phyloP scores from a whole-genome alignment of 2,888 invertebrate genomes.

The Oscheius sp. region DNA sequence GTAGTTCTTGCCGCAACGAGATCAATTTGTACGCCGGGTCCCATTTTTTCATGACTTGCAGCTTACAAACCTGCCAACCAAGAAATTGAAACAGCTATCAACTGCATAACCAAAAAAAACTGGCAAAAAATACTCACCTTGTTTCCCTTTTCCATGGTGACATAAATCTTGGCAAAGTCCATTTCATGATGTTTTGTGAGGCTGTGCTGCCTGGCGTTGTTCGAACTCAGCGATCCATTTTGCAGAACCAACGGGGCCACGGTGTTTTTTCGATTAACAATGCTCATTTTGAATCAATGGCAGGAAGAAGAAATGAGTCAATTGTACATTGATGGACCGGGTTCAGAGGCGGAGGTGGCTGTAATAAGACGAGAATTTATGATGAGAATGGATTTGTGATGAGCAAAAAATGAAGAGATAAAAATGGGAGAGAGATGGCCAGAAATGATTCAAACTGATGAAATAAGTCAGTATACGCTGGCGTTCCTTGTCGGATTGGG shows the following conservation, averaged over 20 bases:
- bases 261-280: slow-evolving; percentile 25
- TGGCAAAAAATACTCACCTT: slow-evolving; percentile 44
- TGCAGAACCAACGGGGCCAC: slow-evolving; percentile 4
- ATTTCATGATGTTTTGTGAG: slow-evolving; percentile 49
- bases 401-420: not conserved
- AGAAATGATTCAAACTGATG: too few species aligned
- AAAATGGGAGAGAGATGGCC: not conserved
- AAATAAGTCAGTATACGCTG: too few species aligned
- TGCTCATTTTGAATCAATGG: slow-evolving; percentile 10
- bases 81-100: not conserved
- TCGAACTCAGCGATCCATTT: slow-evolving; percentile 2
- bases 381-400: not conserved
- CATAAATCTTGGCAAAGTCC: slow-evolving; percentile 63
- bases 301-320: not conserved
- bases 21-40: slow-evolving; percentile 67
- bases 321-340: not conserved
- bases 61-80: slow-evolving; percentile 62
- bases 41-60: slow-evolving; percentile 68
- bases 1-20: slow-evolving; percentile 62
- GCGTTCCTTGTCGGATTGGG: too few species aligned
- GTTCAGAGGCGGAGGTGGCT: slow-evolving; percentile 8
- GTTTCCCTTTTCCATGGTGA: slow-evolving; percentile 67
- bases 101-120: slow-evolving; percentile 6
- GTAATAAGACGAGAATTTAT: not conserved
- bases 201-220: slow-evolving; percentile 8